Conservation (phyloP, 1,140 invertebrate species). For the Lepidurus couesii region DNA sequence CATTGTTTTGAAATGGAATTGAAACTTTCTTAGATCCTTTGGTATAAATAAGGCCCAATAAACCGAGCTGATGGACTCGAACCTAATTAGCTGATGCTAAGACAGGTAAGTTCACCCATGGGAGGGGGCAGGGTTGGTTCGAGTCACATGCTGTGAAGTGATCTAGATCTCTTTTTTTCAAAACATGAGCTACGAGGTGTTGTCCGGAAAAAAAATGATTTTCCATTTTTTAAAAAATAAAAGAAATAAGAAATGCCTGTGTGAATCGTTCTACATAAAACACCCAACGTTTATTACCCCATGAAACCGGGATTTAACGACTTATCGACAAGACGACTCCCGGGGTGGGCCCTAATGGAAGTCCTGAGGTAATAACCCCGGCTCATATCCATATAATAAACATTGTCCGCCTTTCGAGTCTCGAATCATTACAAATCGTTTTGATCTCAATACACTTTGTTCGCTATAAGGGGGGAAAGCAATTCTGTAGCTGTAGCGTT, state of each 20-base stretch:
- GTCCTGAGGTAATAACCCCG: not conserved
- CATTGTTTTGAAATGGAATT: not conserved
- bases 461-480: not conserved
- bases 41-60: no score
- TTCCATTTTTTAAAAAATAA: no score
- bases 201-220: no score
- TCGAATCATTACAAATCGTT: not conserved
- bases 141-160: not conserved
- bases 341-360: not conserved
- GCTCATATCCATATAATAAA: no score
- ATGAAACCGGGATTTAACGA: constrained; percentile 8
- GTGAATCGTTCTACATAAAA: not conserved
- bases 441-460: not conserved
- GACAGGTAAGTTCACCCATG: not conserved
- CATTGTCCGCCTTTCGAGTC: not conserved
- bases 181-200: not conserved
- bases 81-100: not conserved
- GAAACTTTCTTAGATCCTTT: no score
- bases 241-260: not conserved
- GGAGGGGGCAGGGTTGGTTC: not conserved
- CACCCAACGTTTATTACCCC: not conserved
- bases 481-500: no score
- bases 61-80: no score
- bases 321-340: constrained; percentile 18
- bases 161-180: not conserved